A percentile compares a stretch with the other conserved stretches of the same genome.
Evolutionary conservation across 2,113 vertebrate genomes (phyloP).

Genomic region (Antechinus stuartii): DNA sequence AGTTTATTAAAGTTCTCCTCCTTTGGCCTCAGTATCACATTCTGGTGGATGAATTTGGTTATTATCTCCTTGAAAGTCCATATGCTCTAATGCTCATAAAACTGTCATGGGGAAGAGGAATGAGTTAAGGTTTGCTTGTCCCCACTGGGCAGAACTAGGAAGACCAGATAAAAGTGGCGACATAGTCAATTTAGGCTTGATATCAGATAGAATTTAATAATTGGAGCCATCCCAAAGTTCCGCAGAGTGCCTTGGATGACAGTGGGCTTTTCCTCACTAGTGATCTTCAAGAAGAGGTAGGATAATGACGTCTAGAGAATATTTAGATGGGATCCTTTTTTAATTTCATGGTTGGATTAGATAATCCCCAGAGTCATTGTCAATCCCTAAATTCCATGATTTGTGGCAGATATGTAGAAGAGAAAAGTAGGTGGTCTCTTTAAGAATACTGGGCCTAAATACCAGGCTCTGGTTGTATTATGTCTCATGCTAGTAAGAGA

Average conservation of each 20-base stretch:
- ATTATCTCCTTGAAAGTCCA: not conserved
- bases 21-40: not conserved
- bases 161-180: not conserved
- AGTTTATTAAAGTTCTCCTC: not conserved
- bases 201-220: not conserved
- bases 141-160: not conserved
- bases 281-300: not conserved
- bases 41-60: not conserved
- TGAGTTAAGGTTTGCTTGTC: not conserved
- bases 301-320: not conserved
- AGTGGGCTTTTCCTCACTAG: not conserved
- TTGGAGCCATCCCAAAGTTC: not conserved
- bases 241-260: not conserved
- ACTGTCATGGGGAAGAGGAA: not conserved
- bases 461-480: not conserved
- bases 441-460: not conserved
- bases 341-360: not conserved
- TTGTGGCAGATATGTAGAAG: not conserved
- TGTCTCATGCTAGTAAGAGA: not conserved
- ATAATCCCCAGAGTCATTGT: not conserved
- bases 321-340: not conserved
- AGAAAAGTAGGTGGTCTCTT: not conserved
- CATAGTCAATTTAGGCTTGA: not conserved
- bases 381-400: not conserved
- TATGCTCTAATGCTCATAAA: not conserved